Base-by-base conservation (phyloP, 2,113 vertebrate genomes). In the Perognathus longimembris region DNA sequence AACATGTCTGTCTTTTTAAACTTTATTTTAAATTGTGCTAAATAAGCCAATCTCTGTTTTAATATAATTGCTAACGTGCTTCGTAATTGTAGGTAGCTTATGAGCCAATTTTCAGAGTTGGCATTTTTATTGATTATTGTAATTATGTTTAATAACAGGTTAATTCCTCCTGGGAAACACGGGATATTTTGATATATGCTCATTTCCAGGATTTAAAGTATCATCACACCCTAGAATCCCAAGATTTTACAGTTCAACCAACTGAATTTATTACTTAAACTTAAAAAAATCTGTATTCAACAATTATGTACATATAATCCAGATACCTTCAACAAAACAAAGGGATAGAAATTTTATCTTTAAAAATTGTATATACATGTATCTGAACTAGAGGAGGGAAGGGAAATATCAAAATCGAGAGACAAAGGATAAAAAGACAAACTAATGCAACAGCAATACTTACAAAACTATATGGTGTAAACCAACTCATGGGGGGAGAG, bases 121-220 rank as follows among this genome's bases (percentile, higher is more conserved):
- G 14, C 26, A 81, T 93, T 91, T 92, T 86, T 85, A 89, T 87
- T 91, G 76, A 89, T 90, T 87, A 83, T 88, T 93, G 15, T 32
- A 64, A 83, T 89, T 91, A 40, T 70, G 59, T 83, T 95, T 86
- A 86, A 89, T 81, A 86, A 88, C 6, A 86, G 9, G 18, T 70
- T 82, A 88, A 91, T 95, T 79, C 45, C 30, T 94, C 38, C 42
- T 86, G 59, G 54, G 20, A 2, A 32, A 82, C 24, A 76, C 57
- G 38, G 36, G 32, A 57, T 85, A 80, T 67, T 94, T 93, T 85
- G 70, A 85, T 85, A 88, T 77, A 67, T 67, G 20, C 9, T 54
- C 3, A 57, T 77, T 92, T 94, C 24, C 36, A 38, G 71, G 14
- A 83, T 73, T 86, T 89, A 78, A 86, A 78, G 21, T 74, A 50